Evolutionary conservation across 1,140 invertebrate species (phyloP).

Genomic region (Acyrthosiphon pisum): DNA sequence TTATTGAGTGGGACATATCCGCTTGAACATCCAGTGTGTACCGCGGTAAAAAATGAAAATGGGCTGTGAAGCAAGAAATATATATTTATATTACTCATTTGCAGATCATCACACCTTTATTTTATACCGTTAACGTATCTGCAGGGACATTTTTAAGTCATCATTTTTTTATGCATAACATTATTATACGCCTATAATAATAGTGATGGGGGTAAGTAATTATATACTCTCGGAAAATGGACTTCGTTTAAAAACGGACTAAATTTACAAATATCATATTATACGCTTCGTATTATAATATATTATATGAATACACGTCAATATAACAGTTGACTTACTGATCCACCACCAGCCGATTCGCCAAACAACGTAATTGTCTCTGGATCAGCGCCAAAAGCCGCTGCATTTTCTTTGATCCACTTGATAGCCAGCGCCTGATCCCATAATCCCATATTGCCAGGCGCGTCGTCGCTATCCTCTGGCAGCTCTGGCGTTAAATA

Average conservation of each 20-base stretch:
- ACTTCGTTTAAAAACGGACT: too few relatives aligned
- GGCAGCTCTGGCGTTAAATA: conserved; percentile 68
- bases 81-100: neutral
- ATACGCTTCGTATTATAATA: too few relatives aligned
- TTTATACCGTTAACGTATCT: too few relatives aligned
- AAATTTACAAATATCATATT: too few relatives aligned
- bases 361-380: conserved; percentile 93
- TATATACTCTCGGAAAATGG: too few relatives aligned
- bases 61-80: neutral
- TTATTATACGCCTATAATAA: too few relatives aligned
- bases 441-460: conserved; percentile 85
- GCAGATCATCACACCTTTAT: neutral
- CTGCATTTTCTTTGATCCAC: conserved; percentile 92
- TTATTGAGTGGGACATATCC: too few relatives aligned
- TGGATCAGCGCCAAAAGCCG: conserved; percentile 89
- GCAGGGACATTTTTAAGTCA: too few relatives aligned
- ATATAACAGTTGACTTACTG: conserved; percentile 70
- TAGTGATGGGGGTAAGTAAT: too few relatives aligned
- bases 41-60: neutral
- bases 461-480: conserved; percentile 63
- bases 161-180: too few relatives aligned
- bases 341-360: conserved; percentile 88
- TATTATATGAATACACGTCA: neutral
- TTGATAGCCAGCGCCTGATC: conserved; percentile 90
- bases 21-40: too few relatives aligned